These are phyloP conservation scores for Creontiades dilutus DNA, from an alignment of 2,888 invertebrate species.

Conservation along the genomic window DNA sequence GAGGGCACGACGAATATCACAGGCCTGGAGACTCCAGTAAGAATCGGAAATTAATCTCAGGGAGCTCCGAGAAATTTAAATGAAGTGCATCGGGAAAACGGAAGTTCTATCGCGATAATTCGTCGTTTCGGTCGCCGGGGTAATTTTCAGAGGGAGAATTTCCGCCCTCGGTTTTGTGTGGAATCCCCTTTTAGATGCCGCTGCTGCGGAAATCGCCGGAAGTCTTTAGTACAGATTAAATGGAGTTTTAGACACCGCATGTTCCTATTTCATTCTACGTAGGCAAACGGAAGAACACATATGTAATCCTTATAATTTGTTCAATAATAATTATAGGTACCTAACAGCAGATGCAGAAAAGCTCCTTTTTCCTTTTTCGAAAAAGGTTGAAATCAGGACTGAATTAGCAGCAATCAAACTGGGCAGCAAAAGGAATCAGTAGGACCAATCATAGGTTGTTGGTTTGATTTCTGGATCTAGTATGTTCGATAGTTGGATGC, in stretches of 20 bases:
- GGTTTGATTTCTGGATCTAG: too few relatives aligned
- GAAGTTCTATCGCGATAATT: slow-evolving; percentile 24
- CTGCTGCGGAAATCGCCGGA: background rate
- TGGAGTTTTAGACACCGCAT: background rate
- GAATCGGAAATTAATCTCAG: slow-evolving; percentile 1
- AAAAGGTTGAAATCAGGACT: too few relatives aligned
- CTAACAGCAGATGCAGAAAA: too few relatives aligned
- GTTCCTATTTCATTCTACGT: too few relatives aligned
- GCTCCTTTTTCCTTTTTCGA: too few relatives aligned
- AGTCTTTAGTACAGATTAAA: slow-evolving; percentile 3
- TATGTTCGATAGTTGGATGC: too few relatives aligned
- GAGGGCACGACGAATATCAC: background rate
- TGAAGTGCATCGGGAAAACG: slow-evolving; percentile 13
- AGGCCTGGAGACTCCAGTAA: background rate
- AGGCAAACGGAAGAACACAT: too few relatives aligned
- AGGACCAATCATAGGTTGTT: too few relatives aligned
- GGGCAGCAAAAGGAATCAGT: too few relatives aligned
- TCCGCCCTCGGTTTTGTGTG: background rate
- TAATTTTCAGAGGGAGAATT: background rate
- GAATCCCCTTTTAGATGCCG: background rate
- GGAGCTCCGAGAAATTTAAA: slow-evolving; percentile 8
- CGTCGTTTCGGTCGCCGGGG: background rate
- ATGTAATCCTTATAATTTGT: too few relatives aligned
- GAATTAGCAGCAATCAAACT: too few relatives aligned
- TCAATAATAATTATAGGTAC: too few relatives aligned